These are phyloP conservation scores for Nymphicus hollandicus DNA, from an alignment of 2,113 vertebrate species.

Conservation along the genomic window DNA sequence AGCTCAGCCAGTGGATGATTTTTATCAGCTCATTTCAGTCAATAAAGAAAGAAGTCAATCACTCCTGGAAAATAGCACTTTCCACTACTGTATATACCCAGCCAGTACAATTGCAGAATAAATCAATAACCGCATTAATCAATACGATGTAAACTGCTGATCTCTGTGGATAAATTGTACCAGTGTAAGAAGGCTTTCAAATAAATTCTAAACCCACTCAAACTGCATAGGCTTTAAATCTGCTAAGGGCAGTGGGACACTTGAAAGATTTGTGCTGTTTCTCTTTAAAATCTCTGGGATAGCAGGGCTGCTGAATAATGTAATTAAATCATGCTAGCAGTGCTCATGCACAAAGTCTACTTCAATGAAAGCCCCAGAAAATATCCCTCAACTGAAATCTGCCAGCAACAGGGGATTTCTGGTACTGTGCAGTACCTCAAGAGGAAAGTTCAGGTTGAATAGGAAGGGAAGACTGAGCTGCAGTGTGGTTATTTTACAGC, in stretches of 20 bases:
- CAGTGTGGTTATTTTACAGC: not conserved
- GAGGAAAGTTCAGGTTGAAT: not conserved
- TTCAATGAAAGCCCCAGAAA: not conserved
- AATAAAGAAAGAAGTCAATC: constrained; percentile 72
- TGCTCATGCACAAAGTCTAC: not conserved
- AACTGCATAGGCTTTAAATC: constrained; percentile 43
- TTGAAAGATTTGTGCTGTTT: not conserved
- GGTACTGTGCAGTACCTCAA: fast-evolving
- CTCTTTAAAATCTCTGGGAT: constrained; percentile 2
- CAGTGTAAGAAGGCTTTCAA: constrained; percentile 31
- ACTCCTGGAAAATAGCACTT: constrained; percentile 41
- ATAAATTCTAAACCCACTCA: constrained; percentile 56
- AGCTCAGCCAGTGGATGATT: constrained; percentile 31
- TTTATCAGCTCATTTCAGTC: constrained; percentile 70
- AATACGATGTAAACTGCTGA: constrained; percentile 68
- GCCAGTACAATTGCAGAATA: constrained; percentile 33
- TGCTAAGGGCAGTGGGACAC: not conserved
- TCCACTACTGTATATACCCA: not conserved
- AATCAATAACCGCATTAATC: constrained; percentile 64
- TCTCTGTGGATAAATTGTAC: constrained; percentile 62
- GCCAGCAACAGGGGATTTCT: not conserved
- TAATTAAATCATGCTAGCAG: not conserved
- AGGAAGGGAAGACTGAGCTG: not conserved
- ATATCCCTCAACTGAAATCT: not conserved
- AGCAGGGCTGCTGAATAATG: not conserved